Conservation (phyloP, 1,140 invertebrate species). For the Lanistes nyassanus region DNA sequence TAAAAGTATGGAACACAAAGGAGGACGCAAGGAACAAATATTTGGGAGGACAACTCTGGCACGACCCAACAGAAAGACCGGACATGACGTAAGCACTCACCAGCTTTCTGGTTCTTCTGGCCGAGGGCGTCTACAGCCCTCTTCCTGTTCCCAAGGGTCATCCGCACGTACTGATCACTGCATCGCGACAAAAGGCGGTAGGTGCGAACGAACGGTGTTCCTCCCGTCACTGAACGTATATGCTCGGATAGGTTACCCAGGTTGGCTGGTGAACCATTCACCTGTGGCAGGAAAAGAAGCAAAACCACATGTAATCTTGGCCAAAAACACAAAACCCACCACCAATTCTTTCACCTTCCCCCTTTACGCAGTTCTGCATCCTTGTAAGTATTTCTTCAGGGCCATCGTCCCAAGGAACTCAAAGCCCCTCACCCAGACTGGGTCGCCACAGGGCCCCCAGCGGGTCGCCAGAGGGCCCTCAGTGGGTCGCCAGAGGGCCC, state of each 20-base stretch:
- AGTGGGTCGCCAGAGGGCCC: too few relatives aligned
- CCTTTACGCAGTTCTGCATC: too few relatives aligned
- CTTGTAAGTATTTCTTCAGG: too few relatives aligned
- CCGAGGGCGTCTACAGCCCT: neutral
- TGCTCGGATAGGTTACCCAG: neutral
- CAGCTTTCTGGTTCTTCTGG: neutral
- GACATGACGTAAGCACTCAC: neutral
- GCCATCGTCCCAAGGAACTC: too few relatives aligned
- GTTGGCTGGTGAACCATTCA: conserved; percentile 9
- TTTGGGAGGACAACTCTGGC: too few relatives aligned
- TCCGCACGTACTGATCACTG: neutral
- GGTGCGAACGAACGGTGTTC: neutral
- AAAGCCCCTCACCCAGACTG: too few relatives aligned
- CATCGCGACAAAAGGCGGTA: neutral
- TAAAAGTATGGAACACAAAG: neutral
- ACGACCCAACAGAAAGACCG: neutral
- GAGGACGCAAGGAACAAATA: neutral
- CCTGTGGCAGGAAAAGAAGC: neutral
- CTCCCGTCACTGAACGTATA: neutral
- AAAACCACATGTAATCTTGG: too few relatives aligned
- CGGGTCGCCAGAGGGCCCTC: too few relatives aligned
- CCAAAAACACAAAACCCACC: too few relatives aligned
- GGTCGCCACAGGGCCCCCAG: too few relatives aligned
- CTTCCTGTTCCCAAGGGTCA: neutral
- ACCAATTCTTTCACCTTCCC: too few relatives aligned